Evolutionary conservation across 2,113 vertebrate genomes (phyloP).

Genomic region (Otis tarda): DNA sequence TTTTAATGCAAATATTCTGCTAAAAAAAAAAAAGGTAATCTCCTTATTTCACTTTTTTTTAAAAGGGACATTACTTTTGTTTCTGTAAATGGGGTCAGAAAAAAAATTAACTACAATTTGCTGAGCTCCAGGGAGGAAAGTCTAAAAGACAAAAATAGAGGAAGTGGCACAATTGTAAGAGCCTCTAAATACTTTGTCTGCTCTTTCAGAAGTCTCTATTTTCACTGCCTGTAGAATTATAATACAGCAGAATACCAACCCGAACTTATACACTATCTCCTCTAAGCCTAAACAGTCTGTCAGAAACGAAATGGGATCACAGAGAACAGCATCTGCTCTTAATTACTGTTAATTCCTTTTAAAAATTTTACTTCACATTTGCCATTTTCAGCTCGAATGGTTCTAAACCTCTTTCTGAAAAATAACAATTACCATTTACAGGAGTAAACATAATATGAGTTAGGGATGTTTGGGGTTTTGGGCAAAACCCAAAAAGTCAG

Average conservation of each 20-base stretch:
- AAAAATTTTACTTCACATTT: neutral
- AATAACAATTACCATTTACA: neutral
- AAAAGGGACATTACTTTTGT: neutral
- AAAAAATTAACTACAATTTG: neutral
- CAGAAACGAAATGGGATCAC: slow-evolving; percentile 11
- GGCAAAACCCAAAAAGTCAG: neutral
- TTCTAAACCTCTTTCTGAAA: neutral
- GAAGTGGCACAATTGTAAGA: neutral
- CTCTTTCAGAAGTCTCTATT: neutral
- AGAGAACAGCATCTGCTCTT: slow-evolving; percentile 18
- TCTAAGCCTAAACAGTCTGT: slow-evolving; percentile 7
- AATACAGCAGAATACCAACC: neutral
- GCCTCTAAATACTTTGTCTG: neutral
- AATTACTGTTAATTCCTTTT: slow-evolving; percentile 34
- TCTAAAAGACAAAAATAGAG: neutral
- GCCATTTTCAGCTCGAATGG: neutral
- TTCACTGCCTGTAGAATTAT: neutral
- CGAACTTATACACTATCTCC: neutral
- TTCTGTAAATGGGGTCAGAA: neutral
- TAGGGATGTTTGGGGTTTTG: neutral
- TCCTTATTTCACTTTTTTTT: neutral
- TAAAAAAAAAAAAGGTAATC: neutral
- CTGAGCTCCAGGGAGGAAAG: neutral
- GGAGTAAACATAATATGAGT: neutral
- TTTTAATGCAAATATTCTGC: neutral